Evolutionary conservation across 2,797 vertebrate species (phyloP).

Genomic region (Siniperca obscura): DNA sequence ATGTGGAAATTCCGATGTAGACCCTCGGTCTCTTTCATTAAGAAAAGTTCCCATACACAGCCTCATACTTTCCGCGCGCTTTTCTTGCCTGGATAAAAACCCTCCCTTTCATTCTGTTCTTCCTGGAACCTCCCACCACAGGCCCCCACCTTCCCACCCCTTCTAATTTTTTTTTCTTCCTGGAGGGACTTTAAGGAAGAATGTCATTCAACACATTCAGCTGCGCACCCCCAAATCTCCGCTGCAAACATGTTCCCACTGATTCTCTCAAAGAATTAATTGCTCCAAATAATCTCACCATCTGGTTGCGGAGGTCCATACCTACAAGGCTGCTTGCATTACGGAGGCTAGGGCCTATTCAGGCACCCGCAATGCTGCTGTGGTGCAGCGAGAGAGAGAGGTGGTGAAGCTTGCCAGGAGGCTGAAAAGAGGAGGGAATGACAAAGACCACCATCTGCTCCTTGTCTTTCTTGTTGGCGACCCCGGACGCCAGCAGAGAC

Average conservation of each 20-base stretch:
- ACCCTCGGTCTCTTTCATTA: constrained; percentile 75
- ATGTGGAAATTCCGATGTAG: constrained; percentile 69
- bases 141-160: constrained; percentile 27
- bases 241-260: constrained; percentile 95
- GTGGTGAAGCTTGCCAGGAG: constrained; percentile 85
- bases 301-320: constrained; percentile 96
- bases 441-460: constrained; percentile 98
- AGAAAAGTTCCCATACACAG: constrained; percentile 83
- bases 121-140: constrained; percentile 66
- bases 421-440: constrained; percentile 93
- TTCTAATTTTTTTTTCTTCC: constrained; percentile 62
- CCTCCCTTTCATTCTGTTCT: constrained; percentile 76
- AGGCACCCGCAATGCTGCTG: constrained; percentile 75
- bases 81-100: constrained; percentile 65
- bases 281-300: constrained; percentile 99
- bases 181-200: constrained; percentile 76
- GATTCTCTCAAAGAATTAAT: constrained; percentile 99
- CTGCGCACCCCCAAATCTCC: constrained; percentile 87
- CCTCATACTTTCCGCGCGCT: constrained; percentile 60
- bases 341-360: constrained; percentile 90
- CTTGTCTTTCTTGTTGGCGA: constrained; percentile 93
- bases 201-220: constrained; percentile 82
- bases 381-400: constrained; percentile 62
- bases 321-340: constrained; percentile 93
- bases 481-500: constrained; percentile 88